phyloP scores from a whole-genome alignment of 2,888 invertebrate species.

The Mesorhabditis spiculigera region DNA sequence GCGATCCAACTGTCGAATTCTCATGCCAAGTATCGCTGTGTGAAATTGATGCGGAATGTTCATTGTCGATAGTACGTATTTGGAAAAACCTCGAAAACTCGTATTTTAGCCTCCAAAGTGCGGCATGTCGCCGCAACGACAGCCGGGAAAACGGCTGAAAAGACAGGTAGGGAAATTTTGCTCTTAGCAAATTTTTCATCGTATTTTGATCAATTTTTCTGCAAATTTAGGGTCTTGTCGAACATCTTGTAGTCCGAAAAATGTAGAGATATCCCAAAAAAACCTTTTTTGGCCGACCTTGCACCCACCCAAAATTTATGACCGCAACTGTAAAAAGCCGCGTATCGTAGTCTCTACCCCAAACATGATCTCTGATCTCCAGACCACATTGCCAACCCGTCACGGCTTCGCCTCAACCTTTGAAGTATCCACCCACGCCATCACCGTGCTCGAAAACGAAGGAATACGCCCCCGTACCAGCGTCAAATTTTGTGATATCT shows the following conservation, averaged over 20 bases:
- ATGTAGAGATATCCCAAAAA: too few species aligned
- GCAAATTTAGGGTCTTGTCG: too few species aligned
- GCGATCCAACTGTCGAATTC: slow-evolving; percentile 49
- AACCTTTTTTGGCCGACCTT: too few species aligned
- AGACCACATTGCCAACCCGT: neutral
- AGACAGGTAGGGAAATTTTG: slow-evolving; percentile 11
- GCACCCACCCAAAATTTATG: slow-evolving; percentile 12
- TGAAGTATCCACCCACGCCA: slow-evolving; percentile 21
- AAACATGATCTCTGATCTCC: neutral
- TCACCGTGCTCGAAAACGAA: slow-evolving; percentile 51
- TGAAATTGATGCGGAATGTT: slow-evolving; percentile 42
- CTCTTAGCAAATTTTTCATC: neutral
- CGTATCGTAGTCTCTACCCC: slow-evolving; percentile 3
- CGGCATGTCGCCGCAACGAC: slow-evolving; percentile 17
- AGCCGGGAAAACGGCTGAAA: slow-evolving; percentile 22
- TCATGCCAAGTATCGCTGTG: slow-evolving; percentile 53
- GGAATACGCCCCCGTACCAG: slow-evolving; percentile 43
- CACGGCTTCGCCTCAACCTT: neutral
- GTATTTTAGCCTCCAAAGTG: slow-evolving; percentile 35
- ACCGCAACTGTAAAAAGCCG: slow-evolving; percentile 47
- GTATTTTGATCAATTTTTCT: too few species aligned
- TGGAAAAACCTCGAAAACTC: neutral
- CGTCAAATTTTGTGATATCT: slow-evolving; percentile 50
- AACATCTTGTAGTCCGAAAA: too few species aligned
- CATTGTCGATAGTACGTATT: neutral